Conservation (phyloP, 2,888 invertebrate genomes). For the Tachina lurida region DNA sequence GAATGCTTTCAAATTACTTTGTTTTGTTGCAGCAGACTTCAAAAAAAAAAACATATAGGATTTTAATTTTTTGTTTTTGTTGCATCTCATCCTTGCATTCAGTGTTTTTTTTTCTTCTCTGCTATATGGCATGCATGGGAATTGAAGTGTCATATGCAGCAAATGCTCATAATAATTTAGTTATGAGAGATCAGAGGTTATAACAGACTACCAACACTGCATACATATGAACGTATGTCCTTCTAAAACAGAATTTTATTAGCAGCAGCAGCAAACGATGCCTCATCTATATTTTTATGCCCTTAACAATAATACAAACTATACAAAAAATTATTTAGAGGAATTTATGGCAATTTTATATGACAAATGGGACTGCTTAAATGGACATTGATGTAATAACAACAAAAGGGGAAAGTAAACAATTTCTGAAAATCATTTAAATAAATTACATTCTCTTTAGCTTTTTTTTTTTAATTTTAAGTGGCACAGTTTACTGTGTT, state of each 20-base stretch:
- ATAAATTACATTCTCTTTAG: slow-evolving; percentile 34
- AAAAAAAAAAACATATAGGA: slow-evolving; percentile 6
- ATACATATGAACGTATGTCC: background rate
- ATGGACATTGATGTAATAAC: slow-evolving; percentile 67
- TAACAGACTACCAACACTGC: slow-evolving; percentile 35
- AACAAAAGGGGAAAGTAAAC: slow-evolving; percentile 35
- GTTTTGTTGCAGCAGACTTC: slow-evolving; percentile 62
- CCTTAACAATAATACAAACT: slow-evolving; percentile 38
- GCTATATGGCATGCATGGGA: slow-evolving; percentile 63
- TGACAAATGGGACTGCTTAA: slow-evolving; percentile 71
- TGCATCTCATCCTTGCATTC: slow-evolving; percentile 9
- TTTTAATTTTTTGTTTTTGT: slow-evolving; percentile 10
- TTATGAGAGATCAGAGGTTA: slow-evolving; percentile 71
- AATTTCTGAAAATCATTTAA: slow-evolving; percentile 47
- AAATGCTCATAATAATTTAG: slow-evolving; percentile 70
- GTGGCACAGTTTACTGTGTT: slow-evolving; percentile 4
- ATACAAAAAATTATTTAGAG: slow-evolving; percentile 59
- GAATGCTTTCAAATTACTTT: slow-evolving; percentile 59
- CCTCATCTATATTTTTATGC: slow-evolving; percentile 1
- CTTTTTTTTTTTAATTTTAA: background rate
- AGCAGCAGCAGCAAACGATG: slow-evolving; percentile 16
- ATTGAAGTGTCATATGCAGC: slow-evolving; percentile 72
- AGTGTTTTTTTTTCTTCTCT: slow-evolving; percentile 27
- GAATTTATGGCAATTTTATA: slow-evolving; percentile 69
- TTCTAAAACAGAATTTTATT: slow-evolving; percentile 21